These are phyloP conservation scores for Pandemis heparana DNA, from an alignment of 2,888 invertebrate species.

Conservation along the genomic window DNA sequence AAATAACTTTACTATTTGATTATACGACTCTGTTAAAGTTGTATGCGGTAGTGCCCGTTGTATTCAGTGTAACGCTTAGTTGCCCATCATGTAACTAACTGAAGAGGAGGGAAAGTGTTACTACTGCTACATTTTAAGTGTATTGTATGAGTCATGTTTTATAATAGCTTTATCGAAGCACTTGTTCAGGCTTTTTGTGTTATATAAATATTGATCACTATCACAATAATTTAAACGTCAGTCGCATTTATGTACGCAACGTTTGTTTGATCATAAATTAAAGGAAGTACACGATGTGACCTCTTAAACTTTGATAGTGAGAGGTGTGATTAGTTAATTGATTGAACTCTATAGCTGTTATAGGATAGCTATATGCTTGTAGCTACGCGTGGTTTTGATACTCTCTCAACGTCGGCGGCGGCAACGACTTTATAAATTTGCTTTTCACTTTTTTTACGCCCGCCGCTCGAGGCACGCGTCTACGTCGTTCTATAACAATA, in stretches of 20 bases:
- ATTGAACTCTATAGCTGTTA: conserved; percentile 57
- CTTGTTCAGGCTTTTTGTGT: conserved; percentile 28
- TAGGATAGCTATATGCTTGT: neutral
- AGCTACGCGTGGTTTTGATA: conserved; percentile 64
- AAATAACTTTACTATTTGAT: conserved; percentile 39
- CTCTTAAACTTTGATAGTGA: conserved; percentile 28
- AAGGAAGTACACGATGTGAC: conserved; percentile 27
- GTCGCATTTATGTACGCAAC: conserved; percentile 19
- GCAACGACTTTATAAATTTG: conserved; percentile 64
- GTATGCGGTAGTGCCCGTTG: conserved; percentile 49
- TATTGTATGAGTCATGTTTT: conserved; percentile 37
- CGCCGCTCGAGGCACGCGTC: conserved; percentile 72
- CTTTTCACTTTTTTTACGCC: conserved; percentile 84
- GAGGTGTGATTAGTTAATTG: conserved; percentile 49
- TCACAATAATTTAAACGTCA: conserved; percentile 32
- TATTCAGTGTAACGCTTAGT: conserved; percentile 67
- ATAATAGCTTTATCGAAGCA: conserved; percentile 38
- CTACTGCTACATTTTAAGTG: conserved; percentile 59
- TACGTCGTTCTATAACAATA: conserved; percentile 61
- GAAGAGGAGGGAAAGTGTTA: conserved; percentile 67
- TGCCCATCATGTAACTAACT: conserved; percentile 69
- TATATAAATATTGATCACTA: conserved; percentile 40
- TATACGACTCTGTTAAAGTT: conserved; percentile 40
- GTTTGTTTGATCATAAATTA: conserved; percentile 1
- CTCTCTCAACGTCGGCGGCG: conserved; percentile 69